Percentiles rank a stretch among this genome's conserved stretches.
phyloP scores from a whole-genome alignment of 37 sponge, comb jelly and placozoan genomes.

The Hexactinellida sp. region DNA sequence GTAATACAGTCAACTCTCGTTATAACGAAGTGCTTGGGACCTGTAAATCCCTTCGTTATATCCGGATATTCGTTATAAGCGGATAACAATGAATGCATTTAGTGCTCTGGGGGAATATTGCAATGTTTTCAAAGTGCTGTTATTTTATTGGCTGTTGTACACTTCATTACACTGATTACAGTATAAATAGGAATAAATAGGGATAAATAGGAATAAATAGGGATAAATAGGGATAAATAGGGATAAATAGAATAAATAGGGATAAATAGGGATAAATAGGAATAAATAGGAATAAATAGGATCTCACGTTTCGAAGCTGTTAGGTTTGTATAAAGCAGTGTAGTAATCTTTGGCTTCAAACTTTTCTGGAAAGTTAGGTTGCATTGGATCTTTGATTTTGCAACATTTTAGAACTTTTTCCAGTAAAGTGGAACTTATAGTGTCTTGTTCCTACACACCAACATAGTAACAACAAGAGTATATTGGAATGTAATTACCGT shows the following conservation, averaged over 20 bases:
- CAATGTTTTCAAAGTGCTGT: too few species aligned
- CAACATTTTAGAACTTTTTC: neutral
- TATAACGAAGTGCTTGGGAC: too few species aligned
- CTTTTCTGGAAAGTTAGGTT: slow-evolving; percentile 42
- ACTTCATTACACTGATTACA: too few species aligned
- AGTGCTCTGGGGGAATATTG: too few species aligned
- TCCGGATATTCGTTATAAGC: too few species aligned
- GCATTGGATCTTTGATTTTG: neutral
- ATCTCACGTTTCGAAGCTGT: slow-evolving; percentile 41
- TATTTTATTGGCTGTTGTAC: too few species aligned
- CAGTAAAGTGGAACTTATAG: neutral
- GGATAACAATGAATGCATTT: too few species aligned
- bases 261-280: neutral
- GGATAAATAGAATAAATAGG: too few species aligned
- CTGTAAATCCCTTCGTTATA: too few species aligned
- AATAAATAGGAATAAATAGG: neutral
- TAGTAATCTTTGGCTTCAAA: slow-evolving; percentile 39
- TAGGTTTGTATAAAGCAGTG: slow-evolving; percentile 55
- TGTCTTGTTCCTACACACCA: neutral
- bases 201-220: too few species aligned
- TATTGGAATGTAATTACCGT: neutral
- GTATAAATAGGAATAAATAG: neutral
- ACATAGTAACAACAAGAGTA: neutral
- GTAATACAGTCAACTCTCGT: too few species aligned
- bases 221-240: too few species aligned